Evolutionary conservation across 35 echinoderm and acorn worm genomes (phyloP), one percentile per base, ranked within the genome.

Genomic region (Patiria miniata): DNA sequence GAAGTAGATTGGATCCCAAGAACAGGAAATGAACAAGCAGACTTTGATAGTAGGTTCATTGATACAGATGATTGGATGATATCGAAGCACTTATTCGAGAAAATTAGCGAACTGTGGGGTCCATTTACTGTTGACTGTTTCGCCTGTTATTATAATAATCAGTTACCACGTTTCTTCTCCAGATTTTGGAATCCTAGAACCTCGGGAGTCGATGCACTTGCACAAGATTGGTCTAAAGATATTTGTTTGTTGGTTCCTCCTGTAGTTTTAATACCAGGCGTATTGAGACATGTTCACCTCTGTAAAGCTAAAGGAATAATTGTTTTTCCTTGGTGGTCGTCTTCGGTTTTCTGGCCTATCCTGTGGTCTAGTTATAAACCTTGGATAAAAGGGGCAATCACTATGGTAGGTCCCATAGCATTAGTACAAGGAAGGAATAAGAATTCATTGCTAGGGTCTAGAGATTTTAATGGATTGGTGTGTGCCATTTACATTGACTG

Each of bases 311-410:
- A 56, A 56, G 53, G 53, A 56, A 56, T n/a, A n/a, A n/a, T n/a
- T n/a, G n/a, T n/a, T n/a, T n/a, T n/a, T n/a, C 53, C 53, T 56
- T 56, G 53, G 53, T 56, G 53, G 53, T n/a, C 53, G n/a, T 56
- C 53, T 56, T 56, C 53, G n/a, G 53, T 56, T n/a, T 56, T 56
- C 53, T 56, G 53, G 53, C 53, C 53, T 17, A n/a, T 56, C 0
- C n/a, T 56, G n/a, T 56, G 53, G 53, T 56, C 53, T 56, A 56
- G 14, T 56, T 56, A 17, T n/a, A 56, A n/a, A 56, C 53, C 53
- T 56, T 56, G 53, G 53, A 56, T 56, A 17, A 56, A 56, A 56
- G 53, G 53, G 14, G n/a, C n/a, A n/a, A n/a, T 56, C n/a, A 17
- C 53, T 56, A n/a, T n/a, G 53, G 53, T 17, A 56, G 3, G 53